These are phyloP conservation scores for Discoglossus pictus DNA, from an alignment of 2,797 vertebrate species.

Conservation along the genomic window DNA sequence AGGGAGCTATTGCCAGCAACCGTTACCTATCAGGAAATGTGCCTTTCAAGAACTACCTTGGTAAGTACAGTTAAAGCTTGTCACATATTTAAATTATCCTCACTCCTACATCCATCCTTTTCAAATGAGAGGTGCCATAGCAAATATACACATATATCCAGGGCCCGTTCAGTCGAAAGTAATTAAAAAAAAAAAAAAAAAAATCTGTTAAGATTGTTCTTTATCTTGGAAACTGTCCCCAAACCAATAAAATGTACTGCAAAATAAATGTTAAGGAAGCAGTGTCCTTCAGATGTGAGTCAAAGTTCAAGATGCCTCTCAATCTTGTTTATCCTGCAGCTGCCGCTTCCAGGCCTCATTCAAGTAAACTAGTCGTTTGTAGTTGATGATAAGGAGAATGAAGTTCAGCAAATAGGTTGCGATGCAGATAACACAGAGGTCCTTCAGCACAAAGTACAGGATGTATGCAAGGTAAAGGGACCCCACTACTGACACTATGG, in stretches of 20 bases:
- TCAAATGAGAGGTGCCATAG: constrained; percentile 67
- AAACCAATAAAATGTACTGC: constrained; percentile 74
- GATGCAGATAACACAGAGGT: constrained; percentile 95
- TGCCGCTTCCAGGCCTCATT: constrained; percentile 98
- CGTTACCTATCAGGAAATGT: constrained; percentile 30
- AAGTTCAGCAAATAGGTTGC: constrained; percentile 97
- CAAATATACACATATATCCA: constrained; percentile 59
- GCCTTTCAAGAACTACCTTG: constrained; percentile 67
- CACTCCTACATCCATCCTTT: constrained; percentile 59
- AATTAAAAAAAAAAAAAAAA: constrained; percentile 59
- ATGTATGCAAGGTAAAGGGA: constrained; percentile 98
- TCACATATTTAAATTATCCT: constrained; percentile 67
- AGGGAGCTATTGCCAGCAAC: neutral
- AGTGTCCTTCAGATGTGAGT: constrained; percentile 87
- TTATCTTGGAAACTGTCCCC: constrained; percentile 37
- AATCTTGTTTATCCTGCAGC: constrained; percentile 92
- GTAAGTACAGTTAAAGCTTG: constrained; percentile 80
- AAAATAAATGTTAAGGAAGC: constrained; percentile 96
- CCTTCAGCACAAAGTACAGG: constrained; percentile 98
- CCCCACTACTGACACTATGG: constrained; percentile 93
- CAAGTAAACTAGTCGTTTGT: constrained; percentile 99
- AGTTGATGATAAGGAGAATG: constrained; percentile 97
- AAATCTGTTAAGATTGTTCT: constrained; percentile 59
- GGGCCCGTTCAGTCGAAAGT: constrained; percentile 66
- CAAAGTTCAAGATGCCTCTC: constrained; percentile 79